Base-by-base conservation (phyloP, 2,113 vertebrate genomes). In the Phrynosoma platyrhinos region DNA sequence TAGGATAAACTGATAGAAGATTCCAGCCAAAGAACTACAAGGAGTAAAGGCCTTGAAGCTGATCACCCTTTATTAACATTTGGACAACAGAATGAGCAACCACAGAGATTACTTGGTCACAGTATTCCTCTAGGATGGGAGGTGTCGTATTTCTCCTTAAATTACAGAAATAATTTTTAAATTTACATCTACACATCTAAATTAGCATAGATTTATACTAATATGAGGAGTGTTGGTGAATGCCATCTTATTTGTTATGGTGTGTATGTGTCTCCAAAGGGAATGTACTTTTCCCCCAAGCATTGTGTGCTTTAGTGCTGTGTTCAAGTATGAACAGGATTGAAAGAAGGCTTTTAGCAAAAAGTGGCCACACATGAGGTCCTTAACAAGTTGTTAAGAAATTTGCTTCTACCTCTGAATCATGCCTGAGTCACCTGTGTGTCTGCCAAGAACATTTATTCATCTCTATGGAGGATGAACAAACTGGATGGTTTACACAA, bases 401-500 rank as follows among this genome's bases (percentile, higher is more conserved):
- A 76, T 86, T 92, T 91, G 93, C 20, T 81, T 87, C 71, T 40
- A 91, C 77, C 92, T 92, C 10, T 95, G 93, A 95, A 89, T 96
- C 92, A 94, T 5, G 32, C 74, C 93, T 92, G 88, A 96, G 91
- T 94, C 90, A 88, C 62, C 90, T 89, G 90, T 87, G 9, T 27
- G 89, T 1, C 6, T 58, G 91, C 95, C 96, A 96, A 95, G 95
- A 96, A 93, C 92, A 97, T 80, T 16, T 78, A 92, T 91, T 94
- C 86, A 96, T 90, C 83, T 88, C 58, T 32, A 36, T 82, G 64
- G 82, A 84, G 90, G 93, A 92, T 91, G 53, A 72, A 27, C 58
- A 90, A 89, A 91, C 79, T 85, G 86, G 75, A 66, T 89, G 64
- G 30, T 79, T 91, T 93, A 91, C 72, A 90, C 9, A 92, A 92